Conservation (phyloP, 2,113 vertebrate species). For the Colinus virginianus region DNA sequence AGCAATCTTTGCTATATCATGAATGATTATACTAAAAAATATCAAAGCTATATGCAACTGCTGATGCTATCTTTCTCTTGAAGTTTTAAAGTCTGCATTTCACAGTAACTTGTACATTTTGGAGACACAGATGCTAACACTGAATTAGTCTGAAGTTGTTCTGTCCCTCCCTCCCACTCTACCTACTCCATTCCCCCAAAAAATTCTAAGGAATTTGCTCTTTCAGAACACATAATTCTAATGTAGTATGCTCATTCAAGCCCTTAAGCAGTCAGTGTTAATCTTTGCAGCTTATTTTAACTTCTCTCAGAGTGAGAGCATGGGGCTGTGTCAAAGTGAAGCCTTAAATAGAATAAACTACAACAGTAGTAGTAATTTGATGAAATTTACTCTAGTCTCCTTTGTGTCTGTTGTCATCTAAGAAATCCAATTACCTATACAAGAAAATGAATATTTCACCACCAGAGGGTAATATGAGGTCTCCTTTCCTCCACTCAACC, state of each 20-base stretch:
- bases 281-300: background rate
- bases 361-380: background rate
- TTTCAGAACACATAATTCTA: background rate
- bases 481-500: background rate
- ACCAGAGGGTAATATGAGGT: background rate
- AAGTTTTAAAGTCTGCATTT: background rate
- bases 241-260: background rate
- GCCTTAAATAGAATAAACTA: background rate
- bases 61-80: background rate
- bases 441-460: background rate
- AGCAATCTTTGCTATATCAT: background rate
- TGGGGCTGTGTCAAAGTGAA: background rate
- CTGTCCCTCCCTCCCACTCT: background rate
- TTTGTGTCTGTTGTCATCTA: background rate
- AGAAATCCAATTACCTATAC: background rate
- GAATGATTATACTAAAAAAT: background rate
- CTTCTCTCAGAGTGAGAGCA: background rate
- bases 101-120: background rate
- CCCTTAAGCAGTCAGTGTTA: background rate
- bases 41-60: background rate
- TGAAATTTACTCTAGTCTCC: background rate
- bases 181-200: fast-evolving
- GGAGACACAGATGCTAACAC: background rate
- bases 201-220: background rate
- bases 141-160: background rate